Evolutionary conservation across 1,140 invertebrate genomes (phyloP), one percentile per base, ranked within the genome.

Genomic region (Stegodyphus dumicola): DNA sequence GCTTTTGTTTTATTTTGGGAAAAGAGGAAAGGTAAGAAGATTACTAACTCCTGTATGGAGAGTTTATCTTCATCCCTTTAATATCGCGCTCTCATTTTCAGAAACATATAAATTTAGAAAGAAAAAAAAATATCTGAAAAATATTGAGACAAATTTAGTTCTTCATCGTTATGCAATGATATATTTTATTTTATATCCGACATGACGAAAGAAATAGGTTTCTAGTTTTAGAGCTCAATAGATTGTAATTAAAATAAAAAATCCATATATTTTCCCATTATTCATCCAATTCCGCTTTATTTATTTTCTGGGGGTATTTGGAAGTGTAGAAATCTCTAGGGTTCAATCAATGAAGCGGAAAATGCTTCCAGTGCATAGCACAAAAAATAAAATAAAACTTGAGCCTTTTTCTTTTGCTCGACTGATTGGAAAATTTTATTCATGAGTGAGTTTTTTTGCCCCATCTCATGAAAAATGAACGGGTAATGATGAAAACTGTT

Each of bases 401-500:
- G 48, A 49, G 13, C 51, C 51, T 71, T 81, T 73, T 81, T 70
- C 67, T 70, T 73, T 81, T 81, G 78, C 78, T 81, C 66, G 56
- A 69, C 66, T 81, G 78, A 81, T 81, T 81, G 78, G 78, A 81
- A 81, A 81, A 81, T 81, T 81, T 73, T 81, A 73, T 81, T 73
- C 78, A 71, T 81, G 67, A 33, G 49, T 54, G 33, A 33, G 15
- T 49, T 64, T 67, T 67, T 67, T 33, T 33, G 66, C 33, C n/a
- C 66, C 17, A 67, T 9, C 9, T 9, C 33, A 33, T 33, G 33
- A 33, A 33, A 33, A 33, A 33, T 33, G 33, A 33, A 33, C 33
- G 33, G 33, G 33, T 33, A 33, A 33, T 33, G 33, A 33, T 33
- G 3, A 33, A 33, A 33, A 33, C 33, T 33, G 33, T 18, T 67